Conservation (phyloP, 2,888 invertebrate species). For the Eupelmus urozonus region DNA sequence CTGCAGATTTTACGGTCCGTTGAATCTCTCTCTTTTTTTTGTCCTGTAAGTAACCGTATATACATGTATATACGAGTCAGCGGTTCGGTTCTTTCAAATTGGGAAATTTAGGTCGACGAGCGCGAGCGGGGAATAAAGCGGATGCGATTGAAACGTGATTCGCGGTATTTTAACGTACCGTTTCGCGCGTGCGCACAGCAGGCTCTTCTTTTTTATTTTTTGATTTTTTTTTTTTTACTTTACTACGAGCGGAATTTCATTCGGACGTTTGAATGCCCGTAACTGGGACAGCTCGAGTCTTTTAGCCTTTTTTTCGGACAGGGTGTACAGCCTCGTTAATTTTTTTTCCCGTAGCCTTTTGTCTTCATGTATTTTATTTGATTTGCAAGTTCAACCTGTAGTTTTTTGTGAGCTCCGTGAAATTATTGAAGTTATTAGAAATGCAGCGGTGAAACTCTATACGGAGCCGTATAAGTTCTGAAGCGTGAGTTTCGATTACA, state of each 20-base stretch:
- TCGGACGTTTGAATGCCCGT: background rate
- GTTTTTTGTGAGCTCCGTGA: background rate
- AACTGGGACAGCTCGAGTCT: background rate
- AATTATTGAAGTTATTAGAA: background rate
- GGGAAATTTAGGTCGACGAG: slow-evolving; percentile 34
- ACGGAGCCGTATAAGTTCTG: too few species aligned
- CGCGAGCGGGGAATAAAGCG: background rate
- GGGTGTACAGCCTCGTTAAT: too few species aligned
- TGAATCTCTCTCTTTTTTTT: background rate
- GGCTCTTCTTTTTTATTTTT: too few species aligned
- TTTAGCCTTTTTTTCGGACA: too few species aligned
- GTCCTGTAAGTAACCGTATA: background rate
- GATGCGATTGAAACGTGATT: slow-evolving; percentile 18
- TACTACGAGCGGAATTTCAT: background rate
- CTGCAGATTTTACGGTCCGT: background rate
- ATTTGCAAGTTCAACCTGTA: too few species aligned
- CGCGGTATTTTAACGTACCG: slow-evolving; percentile 11
- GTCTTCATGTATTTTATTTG: too few species aligned
- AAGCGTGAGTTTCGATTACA: too few species aligned
- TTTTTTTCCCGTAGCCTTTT: too few species aligned
- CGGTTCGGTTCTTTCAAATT: slow-evolving; percentile 26
- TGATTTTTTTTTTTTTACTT: background rate
- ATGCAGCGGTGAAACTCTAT: too few species aligned
- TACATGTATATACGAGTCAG: background rate
- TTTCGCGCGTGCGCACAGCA: background rate